phyloP scores from a whole-genome alignment of 1,140 invertebrate genomes.

The Portunus trituberculatus region DNA sequence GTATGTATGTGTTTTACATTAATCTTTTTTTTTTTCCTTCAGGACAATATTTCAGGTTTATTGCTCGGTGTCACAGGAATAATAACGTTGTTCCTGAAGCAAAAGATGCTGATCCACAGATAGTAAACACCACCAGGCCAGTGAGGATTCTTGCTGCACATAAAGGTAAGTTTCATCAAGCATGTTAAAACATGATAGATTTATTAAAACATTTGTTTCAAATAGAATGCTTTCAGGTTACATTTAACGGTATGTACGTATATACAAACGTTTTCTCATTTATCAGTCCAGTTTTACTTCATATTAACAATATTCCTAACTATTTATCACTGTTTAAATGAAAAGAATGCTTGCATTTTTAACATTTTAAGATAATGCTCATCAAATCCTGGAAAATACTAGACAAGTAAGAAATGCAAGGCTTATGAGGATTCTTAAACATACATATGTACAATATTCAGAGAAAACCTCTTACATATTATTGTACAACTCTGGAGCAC shows the following conservation, averaged over 20 bases:
- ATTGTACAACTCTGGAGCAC: conserved; percentile 7
- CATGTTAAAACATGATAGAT: background rate
- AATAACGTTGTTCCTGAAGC: no score
- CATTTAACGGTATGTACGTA: background rate
- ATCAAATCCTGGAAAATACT: background rate
- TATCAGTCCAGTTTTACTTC: background rate
- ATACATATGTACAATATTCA: background rate
- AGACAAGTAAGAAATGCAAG: background rate
- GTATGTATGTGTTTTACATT: no score
- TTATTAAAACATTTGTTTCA: background rate
- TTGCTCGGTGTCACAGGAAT: no score
- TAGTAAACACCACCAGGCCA: no score
- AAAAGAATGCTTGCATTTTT: background rate
- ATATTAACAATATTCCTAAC: background rate
- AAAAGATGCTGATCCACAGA: no score
- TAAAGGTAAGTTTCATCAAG: no score
- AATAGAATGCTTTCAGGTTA: background rate
- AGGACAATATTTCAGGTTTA: no score
- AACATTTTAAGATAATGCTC: background rate
- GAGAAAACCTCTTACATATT: background rate
- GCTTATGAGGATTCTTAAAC: background rate
- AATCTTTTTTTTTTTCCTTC: no score
- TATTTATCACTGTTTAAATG: background rate
- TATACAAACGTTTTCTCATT: no score
- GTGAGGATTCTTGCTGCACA: no score